phyloP scores from a whole-genome alignment of 2,888 invertebrate species.

The Eupithecia centaureata region DNA sequence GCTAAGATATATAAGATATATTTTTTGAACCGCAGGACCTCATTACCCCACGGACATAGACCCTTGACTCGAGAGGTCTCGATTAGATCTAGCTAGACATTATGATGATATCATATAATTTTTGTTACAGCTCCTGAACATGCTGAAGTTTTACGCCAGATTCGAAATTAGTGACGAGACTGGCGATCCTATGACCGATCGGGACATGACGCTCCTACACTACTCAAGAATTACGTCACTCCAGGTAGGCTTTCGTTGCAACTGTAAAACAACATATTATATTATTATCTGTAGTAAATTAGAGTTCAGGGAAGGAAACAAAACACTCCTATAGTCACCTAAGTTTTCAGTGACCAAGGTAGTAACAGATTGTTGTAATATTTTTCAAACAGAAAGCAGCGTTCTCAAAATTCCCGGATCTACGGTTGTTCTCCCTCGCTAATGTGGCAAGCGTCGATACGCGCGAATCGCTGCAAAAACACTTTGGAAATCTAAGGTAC shows the following conservation, averaged over 20 bases:
- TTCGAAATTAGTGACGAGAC: conserved; percentile 99
- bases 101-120: neutral
- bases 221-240: conserved; percentile 96
- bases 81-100: neutral
- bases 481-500: conserved; percentile 90
- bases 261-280: no score
- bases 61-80: no score
- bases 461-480: conserved; percentile 90
- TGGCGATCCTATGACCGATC: conserved; percentile 96
- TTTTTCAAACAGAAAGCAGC: conserved; percentile 89
- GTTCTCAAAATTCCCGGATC: conserved; percentile 94
- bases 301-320: neutral
- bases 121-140: conserved; percentile 92
- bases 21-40: no score
- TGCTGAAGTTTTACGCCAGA: conserved; percentile 97
- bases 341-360: neutral
- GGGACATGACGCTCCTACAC: conserved; percentile 96
- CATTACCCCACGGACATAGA: no score
- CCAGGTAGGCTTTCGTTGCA: conserved; percentile 69
- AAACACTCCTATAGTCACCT: neutral
- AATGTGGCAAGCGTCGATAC: conserved; percentile 98
- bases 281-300: no score
- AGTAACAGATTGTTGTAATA: neutral
- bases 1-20: no score
- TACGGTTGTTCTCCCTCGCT: conserved; percentile 93